Evolutionary conservation across 2,113 vertebrate genomes (phyloP).

Genomic region (Desmodus rotundus): DNA sequence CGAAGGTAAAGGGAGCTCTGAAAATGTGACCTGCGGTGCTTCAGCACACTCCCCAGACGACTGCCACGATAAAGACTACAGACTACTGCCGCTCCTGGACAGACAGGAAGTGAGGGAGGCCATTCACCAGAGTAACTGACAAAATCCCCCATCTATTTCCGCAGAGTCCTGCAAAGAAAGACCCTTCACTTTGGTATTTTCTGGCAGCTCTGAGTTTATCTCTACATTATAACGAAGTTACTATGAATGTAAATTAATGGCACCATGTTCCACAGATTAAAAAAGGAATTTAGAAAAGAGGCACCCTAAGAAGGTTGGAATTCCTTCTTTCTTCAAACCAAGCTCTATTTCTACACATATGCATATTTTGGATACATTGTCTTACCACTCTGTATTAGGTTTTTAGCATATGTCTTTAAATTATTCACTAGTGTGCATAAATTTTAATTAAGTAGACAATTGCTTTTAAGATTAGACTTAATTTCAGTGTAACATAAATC

Average conservation of each 20-base stretch:
- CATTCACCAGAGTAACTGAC: background rate
- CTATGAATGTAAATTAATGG: background rate
- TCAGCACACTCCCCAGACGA: background rate
- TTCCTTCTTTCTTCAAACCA: slow-evolving; percentile 4
- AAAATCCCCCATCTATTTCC: background rate
- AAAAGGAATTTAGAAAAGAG: background rate
- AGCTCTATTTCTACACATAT: background rate
- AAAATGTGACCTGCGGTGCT: background rate
- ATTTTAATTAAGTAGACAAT: slow-evolving; percentile 56
- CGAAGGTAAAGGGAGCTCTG: background rate
- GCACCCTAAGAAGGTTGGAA: background rate
- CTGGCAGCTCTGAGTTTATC: background rate
- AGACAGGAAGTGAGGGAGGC: background rate
- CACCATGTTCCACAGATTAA: background rate
- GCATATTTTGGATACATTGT: background rate
- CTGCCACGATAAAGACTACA: background rate
- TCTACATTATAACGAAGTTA: background rate
- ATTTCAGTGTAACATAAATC: slow-evolving; percentile 53
- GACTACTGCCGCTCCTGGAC: background rate
- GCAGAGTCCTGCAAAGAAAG: background rate
- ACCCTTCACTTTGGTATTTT: background rate
- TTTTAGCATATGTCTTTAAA: background rate
- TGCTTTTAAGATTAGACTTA: slow-evolving; percentile 56
- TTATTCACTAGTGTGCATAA: slow-evolving; percentile 41
- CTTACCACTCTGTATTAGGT: background rate